Base-by-base conservation (phyloP, 2,797 vertebrate species). In the Adrianichthys oophorus region DNA sequence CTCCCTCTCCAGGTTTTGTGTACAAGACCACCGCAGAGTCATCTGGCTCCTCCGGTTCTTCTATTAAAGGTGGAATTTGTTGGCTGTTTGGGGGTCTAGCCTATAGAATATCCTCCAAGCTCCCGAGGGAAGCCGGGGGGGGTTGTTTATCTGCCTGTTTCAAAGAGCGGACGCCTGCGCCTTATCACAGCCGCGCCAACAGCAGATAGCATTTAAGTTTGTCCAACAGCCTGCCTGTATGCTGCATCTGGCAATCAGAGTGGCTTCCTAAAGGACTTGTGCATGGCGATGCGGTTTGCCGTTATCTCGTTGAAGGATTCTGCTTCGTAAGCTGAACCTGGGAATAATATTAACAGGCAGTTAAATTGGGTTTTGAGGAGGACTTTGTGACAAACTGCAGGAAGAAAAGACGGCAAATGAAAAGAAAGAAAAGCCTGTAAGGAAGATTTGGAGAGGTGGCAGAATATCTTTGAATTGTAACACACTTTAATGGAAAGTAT, bases 111-210 rank as follows among this genome's bases (percentile, higher is more conserved):
- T 81, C 68, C 72, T 59, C 48, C 41, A 3, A 63, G 69, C 79
- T 84, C 83, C 75, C 55, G 61, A 60, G 74, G 76, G 85, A 80
- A 67, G 67, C 80, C 58, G 57, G 17, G 46, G 45, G 63, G 59
- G 79, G 72, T 80, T 85, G 83, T 86, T 89, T 86, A 89, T 88
- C 85, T 80, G 76, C 78, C 76, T 42, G 80, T 86, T 84, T 83
- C 70, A 85, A 83, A 86, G 81, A 82, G 82, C 49, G 61, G 79
- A 87, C 73, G 83, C 81, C 84, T 76, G 85, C 67, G 68, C 68
- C 88, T 89, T 89, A 89, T 89, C 86, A 65, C 82, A 73, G 76
- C 68, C 70, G 66, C 70, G 57, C 83, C 78, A 45, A 62, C 66
- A 65, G 77, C 23, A 83, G 85, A 88, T 86, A 88, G 74, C 77